Evolutionary conservation across 2,888 invertebrate genomes (phyloP), one percentile per base, ranked within the genome.

Genomic region (Tipula confusa): DNA sequence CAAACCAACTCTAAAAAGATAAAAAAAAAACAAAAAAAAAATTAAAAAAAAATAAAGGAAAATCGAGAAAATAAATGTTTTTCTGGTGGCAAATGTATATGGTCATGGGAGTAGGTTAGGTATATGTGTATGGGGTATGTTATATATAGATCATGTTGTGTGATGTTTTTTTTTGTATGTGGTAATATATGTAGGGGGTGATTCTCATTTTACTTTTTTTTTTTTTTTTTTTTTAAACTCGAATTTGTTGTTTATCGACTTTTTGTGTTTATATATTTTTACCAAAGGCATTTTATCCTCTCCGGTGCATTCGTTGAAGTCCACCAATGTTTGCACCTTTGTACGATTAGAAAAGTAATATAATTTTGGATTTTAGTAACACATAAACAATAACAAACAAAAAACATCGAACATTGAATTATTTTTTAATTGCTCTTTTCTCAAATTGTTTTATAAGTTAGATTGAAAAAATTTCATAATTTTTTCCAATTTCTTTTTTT

Each of bases 231-330:
- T 82, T 31, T 82, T 24, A 64, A 64, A 24, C n/a, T 80, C 80
- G 82, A 9, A 18, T 33, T 82, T 82, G 82, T 31, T 82, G 31
- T 80, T 80, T n/a, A n/a, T n/a, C n/a, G n/a, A n/a, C n/a, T 5
- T 80, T n/a, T 29, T n/a, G n/a, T 29, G 29, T 80, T 28, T 3
- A 80, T 80, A 79, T 15, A 82, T 33, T 82, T 82, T 94, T 94
- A 96, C 96, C 96, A 96, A 94, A 93, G 96, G 96, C 91, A 95
- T 94, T 91, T 95, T 95, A 93, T 96, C 96, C 93, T 96, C 96
- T 91, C 94, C 93, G 90, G 94, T 93, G 92, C 93, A 92, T 92
- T 95, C 94, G 93, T 94, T 95, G 94, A 94, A 95, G 93, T 95
- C 96, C 94, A 94, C 94, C 94, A 95, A 93, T 92, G 94, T 93